phyloP scores from a whole-genome alignment of 1,140 invertebrate genomes.

The Berghia stephanieae region DNA sequence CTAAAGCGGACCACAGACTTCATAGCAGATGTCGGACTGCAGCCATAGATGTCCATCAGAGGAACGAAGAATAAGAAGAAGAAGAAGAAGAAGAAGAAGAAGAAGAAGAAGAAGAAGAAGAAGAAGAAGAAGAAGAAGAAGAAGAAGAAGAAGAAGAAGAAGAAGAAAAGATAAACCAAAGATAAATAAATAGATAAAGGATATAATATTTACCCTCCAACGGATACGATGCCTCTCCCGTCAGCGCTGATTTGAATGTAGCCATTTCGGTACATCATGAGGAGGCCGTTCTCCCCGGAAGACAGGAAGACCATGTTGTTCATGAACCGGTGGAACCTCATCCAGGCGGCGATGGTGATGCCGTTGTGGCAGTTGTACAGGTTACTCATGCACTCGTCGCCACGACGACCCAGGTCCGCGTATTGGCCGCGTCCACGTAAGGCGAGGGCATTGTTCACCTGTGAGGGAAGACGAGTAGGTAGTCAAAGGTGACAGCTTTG shows the following conservation, averaged over 20 bases:
- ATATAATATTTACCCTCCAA: conserved; percentile 7
- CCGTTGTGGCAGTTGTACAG: conserved; percentile 53
- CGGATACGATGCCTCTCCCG: conserved; percentile 29
- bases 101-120: not conserved
- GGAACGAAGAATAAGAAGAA: no score
- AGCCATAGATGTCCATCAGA: no score
- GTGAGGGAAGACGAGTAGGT: conserved; percentile 48
- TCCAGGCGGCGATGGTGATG: conserved; percentile 58
- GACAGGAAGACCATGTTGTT: conserved; percentile 60
- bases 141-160: not conserved
- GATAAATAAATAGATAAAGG: not conserved
- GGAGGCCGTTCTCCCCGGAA: conserved; percentile 53
- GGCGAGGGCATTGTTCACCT: conserved; percentile 51
- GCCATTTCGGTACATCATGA: conserved; percentile 50
- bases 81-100: not conserved
- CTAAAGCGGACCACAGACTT: no score
- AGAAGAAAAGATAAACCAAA: not conserved
- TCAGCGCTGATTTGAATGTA: conserved; percentile 49
- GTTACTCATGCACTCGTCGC: conserved; percentile 58
- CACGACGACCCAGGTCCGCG: conserved; percentile 51
- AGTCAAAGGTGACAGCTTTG: conserved; percentile 39
- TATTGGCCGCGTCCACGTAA: conserved; percentile 57
- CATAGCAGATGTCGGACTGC: no score
- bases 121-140: not conserved
- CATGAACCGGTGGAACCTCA: conserved; percentile 48